Base-by-base conservation (phyloP, 1,140 invertebrate genomes). In the Potamilus streckersoni region DNA sequence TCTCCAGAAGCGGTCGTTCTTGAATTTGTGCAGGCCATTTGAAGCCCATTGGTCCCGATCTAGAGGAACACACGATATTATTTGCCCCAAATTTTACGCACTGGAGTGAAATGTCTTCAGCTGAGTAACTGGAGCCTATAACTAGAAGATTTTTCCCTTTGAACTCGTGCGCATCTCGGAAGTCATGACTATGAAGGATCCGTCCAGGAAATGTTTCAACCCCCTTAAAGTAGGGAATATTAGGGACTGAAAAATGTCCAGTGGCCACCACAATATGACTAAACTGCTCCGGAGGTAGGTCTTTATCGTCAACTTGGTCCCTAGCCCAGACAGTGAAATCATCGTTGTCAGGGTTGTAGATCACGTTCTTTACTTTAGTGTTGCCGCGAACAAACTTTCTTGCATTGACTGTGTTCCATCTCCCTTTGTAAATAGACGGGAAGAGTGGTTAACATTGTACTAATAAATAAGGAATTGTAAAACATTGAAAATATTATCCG, bases 181-280 rank as follows among this genome's bases (percentile, higher is more conserved):
- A 79, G 31, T 79, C 72, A 31, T 74, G 77, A 3, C 72, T 60
- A 23, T 79, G 77, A 13, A 79, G 49, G 17, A 79, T 58, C 23
- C 77, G 11, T 19, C 77, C 77, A 15, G n/a, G 16, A 55, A 79
- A 79, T 2, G 56, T 60, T 27, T 69, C 70, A 8, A 78, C 63
- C 20, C 76, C 76, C 38, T 31, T 13, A 66, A 76, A 65, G 27
- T 60, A 13, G 16, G 74, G 74, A 23, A 65, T 27, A 38, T 71
- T 65, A 31, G 74, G 74, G 6, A 66, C 19, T 8, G 63, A 69
- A 20, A 73, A 79, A 16, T 73, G 67, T 19, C 78, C 78, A 15
- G 17, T 19, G 8, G 78, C 70, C 12, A 76, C 73, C 1, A 76
- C 49, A 16, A 79, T 62, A 61, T 79, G 70, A 20, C 69, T 64